These are phyloP conservation scores for Bubo bubo DNA, from an alignment of 2,113 vertebrate species.

Conservation along the genomic window DNA sequence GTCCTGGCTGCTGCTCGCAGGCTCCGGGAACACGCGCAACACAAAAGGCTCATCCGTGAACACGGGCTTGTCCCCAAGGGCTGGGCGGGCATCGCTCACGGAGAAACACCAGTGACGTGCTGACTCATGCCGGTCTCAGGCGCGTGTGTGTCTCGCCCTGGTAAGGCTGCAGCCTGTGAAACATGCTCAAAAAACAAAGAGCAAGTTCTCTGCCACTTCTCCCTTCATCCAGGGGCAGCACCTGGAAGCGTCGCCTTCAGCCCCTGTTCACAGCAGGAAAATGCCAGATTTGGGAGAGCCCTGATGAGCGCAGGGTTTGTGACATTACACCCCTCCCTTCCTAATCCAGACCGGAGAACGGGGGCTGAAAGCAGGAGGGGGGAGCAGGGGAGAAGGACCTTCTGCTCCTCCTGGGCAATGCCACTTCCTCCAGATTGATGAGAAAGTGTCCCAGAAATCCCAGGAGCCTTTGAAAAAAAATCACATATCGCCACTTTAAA, in stretches of 20 bases:
- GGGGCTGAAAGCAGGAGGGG: too few species aligned
- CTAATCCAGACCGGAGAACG: background rate
- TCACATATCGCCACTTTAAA: background rate
- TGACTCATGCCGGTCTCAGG: fast-evolving
- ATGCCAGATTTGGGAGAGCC: background rate
- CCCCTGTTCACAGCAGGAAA: background rate
- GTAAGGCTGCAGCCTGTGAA: background rate
- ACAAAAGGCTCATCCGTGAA: fast-evolving
- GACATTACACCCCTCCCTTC: background rate
- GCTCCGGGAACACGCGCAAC: background rate
- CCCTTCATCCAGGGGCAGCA: background rate
- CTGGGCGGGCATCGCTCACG: background rate
- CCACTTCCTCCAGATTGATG: background rate
- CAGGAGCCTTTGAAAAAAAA: background rate
- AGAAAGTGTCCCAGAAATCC: background rate
- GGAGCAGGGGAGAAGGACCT: background rate
- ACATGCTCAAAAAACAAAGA: background rate
- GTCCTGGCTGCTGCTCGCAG: background rate
- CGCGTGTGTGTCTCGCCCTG: fast-evolving
- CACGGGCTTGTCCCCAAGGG: background rate
- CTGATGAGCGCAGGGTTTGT: background rate
- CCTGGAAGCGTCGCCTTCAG: background rate
- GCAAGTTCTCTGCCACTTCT: background rate
- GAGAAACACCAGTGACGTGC: background rate
- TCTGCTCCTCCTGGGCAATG: background rate